These are phyloP conservation scores for Druceiella hillmani DNA, from an alignment of 2,888 invertebrate genomes.

Conservation along the genomic window DNA sequence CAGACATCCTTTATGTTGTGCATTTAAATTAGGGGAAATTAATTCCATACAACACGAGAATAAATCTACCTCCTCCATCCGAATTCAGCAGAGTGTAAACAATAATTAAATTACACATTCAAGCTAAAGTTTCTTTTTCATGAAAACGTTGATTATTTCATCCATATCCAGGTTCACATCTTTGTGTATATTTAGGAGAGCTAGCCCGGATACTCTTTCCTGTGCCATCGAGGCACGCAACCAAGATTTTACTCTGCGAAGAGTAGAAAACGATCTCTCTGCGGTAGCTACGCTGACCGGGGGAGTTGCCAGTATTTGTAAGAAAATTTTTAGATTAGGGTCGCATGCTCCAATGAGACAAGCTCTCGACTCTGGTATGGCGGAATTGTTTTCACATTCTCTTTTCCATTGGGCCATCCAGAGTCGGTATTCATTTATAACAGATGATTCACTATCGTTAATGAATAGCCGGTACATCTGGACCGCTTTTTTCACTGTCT, in stretches of 20 bases:
- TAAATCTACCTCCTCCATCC: too few species aligned
- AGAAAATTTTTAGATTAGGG: constrained; percentile 15
- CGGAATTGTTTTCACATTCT: too few species aligned
- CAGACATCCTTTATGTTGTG: too few species aligned
- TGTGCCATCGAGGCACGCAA: constrained; percentile 16
- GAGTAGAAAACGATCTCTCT: constrained; percentile 17
- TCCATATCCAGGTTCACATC: constrained; percentile 11
- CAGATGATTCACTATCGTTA: too few species aligned
- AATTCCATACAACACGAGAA: too few species aligned
- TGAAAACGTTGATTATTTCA: constrained; percentile 16
- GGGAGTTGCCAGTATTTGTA: constrained; percentile 15
- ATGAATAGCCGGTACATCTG: too few species aligned
- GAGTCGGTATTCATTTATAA: constrained; percentile 14
- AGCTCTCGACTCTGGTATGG: too few species aligned
- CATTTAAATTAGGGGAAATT: too few species aligned
- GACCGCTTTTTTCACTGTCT: too few species aligned
- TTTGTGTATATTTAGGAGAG: constrained; percentile 16
- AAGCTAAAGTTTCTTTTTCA: constrained; percentile 14
- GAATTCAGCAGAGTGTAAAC: too few species aligned
- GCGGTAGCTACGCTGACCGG: constrained; percentile 15
- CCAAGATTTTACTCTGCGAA: constrained; percentile 17
- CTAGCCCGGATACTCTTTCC: constrained; percentile 12
- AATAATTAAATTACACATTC: constrained; percentile 13
- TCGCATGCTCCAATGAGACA: constrained; percentile 15
- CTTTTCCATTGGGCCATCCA: too few species aligned